Conservation (phyloP, 2,888 invertebrate species). For the Herminia tarsipennalis region DNA sequence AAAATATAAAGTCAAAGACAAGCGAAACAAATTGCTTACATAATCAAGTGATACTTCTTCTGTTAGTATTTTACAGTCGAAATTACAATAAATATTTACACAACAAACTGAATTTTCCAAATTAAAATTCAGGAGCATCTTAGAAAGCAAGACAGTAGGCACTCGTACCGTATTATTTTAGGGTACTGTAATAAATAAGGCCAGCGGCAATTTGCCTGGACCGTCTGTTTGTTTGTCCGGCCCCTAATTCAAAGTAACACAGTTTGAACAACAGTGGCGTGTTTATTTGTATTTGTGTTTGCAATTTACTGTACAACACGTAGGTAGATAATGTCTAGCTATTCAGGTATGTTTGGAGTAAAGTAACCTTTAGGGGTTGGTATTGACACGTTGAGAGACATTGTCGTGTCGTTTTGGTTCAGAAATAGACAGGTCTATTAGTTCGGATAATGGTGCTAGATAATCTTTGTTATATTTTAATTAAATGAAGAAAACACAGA, state of each 20-base stretch:
- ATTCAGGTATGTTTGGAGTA: constrained; percentile 6
- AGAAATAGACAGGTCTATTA: no score
- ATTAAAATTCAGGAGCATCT: constrained; percentile 33
- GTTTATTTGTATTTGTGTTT: constrained; percentile 66
- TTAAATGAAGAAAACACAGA: no score
- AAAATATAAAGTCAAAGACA: no score
- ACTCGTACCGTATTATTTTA: constrained; percentile 52
- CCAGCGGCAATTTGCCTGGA: constrained; percentile 55
- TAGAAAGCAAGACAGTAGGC: constrained; percentile 39
- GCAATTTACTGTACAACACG: constrained; percentile 64
- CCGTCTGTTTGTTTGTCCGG: constrained; percentile 63
- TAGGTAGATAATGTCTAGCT: constrained; percentile 33
- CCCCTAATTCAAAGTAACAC: constrained; percentile 75
- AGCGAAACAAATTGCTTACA: no score
- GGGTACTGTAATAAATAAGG: constrained; percentile 66
- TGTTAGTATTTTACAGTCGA: neutral
- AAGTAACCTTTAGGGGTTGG: neutral
- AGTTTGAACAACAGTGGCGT: constrained; percentile 66
- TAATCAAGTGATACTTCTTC: neutral
- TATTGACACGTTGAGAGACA: neutral
- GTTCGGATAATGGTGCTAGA: no score
- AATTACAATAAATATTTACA: neutral
- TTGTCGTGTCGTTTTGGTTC: neutral
- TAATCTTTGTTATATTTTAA: no score
- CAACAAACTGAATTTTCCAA: neutral